Percentiles rank a stretch among this genome's conserved stretches.
These are phyloP conservation scores for Cephus pygmeus DNA, from an alignment of 2,888 invertebrate genomes.

Conservation along the genomic window DNA sequence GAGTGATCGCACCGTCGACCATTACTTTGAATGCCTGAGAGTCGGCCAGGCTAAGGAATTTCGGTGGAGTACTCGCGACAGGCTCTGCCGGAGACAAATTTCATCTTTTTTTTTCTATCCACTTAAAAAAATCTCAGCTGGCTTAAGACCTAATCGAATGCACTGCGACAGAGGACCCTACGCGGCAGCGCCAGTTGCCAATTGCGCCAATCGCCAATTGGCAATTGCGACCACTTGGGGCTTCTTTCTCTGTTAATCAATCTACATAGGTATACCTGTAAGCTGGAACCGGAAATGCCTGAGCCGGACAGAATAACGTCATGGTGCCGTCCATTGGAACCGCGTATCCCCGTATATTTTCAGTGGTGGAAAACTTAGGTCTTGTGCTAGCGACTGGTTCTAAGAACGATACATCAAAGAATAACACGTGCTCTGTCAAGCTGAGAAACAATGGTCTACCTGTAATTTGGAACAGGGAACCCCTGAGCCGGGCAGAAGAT, in stretches of 20 bases:
- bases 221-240: background rate
- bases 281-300: constrained; percentile 72
- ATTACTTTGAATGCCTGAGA: constrained; percentile 62
- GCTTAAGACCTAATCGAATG: background rate
- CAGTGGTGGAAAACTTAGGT: constrained; percentile 42
- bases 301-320: constrained; percentile 75
- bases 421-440: background rate
- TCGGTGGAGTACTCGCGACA: constrained; percentile 72
- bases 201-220: background rate
- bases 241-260: background rate
- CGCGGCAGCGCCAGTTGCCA: background rate
- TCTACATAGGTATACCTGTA: constrained; percentile 63
- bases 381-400: constrained; percentile 49
- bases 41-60: constrained; percentile 71
- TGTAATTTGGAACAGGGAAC: constrained; percentile 78
- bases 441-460: constrained; percentile 65
- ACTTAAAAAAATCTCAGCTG: background rate
- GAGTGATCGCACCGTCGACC: constrained; percentile 63
- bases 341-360: constrained; percentile 2
- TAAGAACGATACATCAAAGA: constrained; percentile 16
- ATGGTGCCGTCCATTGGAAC: constrained; percentile 36
- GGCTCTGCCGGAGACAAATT: constrained; percentile 65
- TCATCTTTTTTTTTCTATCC: too few relatives aligned
- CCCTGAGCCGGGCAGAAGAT: constrained; percentile 82
- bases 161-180: background rate